A percentile compares a stretch with the other conserved stretches of the same genome.
Conservation (phyloP, 2,113 vertebrate species). For the Chelonoidis abingdonii region DNA sequence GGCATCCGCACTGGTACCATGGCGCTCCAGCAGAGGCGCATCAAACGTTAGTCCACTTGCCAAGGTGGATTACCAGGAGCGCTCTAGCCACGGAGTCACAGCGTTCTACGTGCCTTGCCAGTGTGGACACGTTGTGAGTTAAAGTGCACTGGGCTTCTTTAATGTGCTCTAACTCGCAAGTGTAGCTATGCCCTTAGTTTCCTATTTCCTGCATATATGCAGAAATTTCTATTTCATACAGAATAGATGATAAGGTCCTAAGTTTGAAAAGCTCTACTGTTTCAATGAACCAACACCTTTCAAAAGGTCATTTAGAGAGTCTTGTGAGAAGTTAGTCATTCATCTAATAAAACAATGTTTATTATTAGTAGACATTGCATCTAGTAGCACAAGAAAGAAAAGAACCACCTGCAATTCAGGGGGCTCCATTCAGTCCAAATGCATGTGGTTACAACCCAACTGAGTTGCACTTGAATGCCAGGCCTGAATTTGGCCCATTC, state of each 20-base stretch:
- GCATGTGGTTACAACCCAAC: background rate
- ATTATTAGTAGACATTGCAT: conserved; percentile 15
- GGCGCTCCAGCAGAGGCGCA: too few species aligned
- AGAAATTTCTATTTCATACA: conserved; percentile 4
- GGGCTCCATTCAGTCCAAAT: background rate
- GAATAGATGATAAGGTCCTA: background rate
- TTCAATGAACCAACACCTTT: conserved; percentile 21
- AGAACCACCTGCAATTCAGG: conserved; percentile 51
- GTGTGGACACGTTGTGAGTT: too few species aligned
- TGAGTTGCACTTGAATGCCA: background rate
- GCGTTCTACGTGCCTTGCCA: too few species aligned
- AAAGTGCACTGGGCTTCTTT: too few species aligned
- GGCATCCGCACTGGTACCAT: too few species aligned
- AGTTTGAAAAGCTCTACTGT: background rate
- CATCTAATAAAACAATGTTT: conserved; percentile 8
- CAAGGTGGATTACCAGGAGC: too few species aligned
- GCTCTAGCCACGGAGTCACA: too few species aligned
- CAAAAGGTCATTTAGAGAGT: background rate
- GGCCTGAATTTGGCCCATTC: background rate
- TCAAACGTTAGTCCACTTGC: too few species aligned
- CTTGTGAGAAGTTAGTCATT: conserved; percentile 34
- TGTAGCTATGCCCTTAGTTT: background rate
- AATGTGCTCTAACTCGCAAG: too few species aligned
- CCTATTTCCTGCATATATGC: background rate
- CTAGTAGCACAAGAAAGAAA: conserved; percentile 26